These are phyloP conservation scores for Pao palembangensis DNA, from an alignment of 2,113 vertebrate species.

Conservation along the genomic window DNA sequence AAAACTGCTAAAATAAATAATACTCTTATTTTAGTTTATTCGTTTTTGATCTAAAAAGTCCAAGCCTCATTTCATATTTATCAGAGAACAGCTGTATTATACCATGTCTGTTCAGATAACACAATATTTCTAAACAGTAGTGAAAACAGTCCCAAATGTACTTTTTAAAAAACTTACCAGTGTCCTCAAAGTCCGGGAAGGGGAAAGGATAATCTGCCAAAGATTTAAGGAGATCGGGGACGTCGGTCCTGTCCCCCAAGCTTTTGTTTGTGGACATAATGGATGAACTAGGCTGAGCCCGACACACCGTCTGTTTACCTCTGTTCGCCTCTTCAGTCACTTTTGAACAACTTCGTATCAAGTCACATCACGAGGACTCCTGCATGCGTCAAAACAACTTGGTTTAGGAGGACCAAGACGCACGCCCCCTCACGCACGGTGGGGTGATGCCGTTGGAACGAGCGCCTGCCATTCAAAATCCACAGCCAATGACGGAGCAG, in stretches of 20 bases:
- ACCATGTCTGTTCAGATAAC: too few species aligned
- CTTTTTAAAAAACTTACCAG: conserved; percentile 45
- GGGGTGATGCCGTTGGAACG: not conserved
- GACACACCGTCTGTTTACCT: not conserved
- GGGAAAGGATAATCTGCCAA: conserved; percentile 82
- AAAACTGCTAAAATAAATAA: too few species aligned
- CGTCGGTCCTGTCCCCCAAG: conserved; percentile 73
- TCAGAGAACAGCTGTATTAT: too few species aligned
- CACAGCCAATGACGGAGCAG: conserved; percentile 16
- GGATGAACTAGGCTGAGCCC: not conserved
- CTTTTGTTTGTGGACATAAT: conserved; percentile 55
- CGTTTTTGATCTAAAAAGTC: too few species aligned
- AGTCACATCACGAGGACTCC: conserved; percentile 36
- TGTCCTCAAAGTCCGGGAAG: conserved; percentile 75
- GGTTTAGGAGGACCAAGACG: not conserved
- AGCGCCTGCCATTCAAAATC: conserved; percentile 6
- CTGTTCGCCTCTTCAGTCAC: conserved; percentile 5
- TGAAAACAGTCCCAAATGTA: not conserved
- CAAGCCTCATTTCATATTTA: too few species aligned
- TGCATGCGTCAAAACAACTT: conserved; percentile 30
- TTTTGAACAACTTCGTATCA: conserved; percentile 41
- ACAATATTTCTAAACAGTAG: too few species aligned
- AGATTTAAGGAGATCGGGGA: conserved; percentile 85
- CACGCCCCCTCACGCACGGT: not conserved
- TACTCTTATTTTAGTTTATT: too few species aligned